Evolutionary conservation across 2,797 vertebrate species (phyloP).

Genomic region (Danionella dracula): DNA sequence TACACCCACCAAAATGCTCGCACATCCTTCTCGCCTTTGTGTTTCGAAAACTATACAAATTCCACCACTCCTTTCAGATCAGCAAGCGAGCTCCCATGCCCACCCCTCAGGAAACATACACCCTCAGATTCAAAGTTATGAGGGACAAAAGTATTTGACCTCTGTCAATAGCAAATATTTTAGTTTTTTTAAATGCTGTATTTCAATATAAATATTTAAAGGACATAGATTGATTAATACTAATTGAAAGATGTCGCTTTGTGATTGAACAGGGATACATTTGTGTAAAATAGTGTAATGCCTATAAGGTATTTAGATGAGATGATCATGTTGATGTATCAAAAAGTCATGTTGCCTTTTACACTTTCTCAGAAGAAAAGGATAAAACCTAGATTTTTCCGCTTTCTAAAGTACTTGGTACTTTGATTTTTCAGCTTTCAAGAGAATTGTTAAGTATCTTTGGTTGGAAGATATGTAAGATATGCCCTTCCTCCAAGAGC

Average conservation of each 20-base stretch:
- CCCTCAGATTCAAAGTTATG: too few species aligned
- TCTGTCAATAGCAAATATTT: too few species aligned
- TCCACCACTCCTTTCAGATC: constrained; percentile 50
- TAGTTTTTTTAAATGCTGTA: too few species aligned
- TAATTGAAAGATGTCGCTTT: too few species aligned
- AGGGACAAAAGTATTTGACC: too few species aligned
- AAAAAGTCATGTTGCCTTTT: neutral
- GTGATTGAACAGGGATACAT: neutral
- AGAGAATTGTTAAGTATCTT: constrained; percentile 40
- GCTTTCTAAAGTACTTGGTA: too few species aligned
- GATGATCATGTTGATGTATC: constrained; percentile 32
- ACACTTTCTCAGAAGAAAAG: too few species aligned
- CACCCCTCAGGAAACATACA: constrained; percentile 14
- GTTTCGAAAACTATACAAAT: constrained; percentile 49
- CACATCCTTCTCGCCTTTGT: constrained; percentile 46
- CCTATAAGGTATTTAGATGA: constrained; percentile 56
- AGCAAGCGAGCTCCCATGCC: constrained; percentile 34
- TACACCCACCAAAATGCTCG: constrained; percentile 18
- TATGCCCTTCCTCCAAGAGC: too few species aligned
- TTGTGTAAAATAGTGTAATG: constrained; percentile 38
- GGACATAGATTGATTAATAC: too few species aligned
- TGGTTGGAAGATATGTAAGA: too few species aligned
- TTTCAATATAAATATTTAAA: too few species aligned
- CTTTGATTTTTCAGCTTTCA: too few species aligned
- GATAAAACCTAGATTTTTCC: neutral